Base-by-base conservation (phyloP, 2,888 invertebrate genomes). In the Hemicrepidius hirtus region DNA sequence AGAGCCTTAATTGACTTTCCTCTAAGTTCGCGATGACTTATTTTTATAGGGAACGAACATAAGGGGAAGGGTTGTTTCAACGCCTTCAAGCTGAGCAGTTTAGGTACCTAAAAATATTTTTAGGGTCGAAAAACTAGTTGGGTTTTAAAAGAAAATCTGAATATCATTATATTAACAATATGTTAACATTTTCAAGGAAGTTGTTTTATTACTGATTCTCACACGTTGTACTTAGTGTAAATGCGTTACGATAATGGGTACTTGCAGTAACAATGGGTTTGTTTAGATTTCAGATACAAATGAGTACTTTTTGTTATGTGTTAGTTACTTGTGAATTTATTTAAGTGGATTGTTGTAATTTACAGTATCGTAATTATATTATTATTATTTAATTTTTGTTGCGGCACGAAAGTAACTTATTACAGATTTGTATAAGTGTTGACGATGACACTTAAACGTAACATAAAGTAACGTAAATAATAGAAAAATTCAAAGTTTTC, bases 1-100 rank as follows among this genome's bases (percentile, higher is more conserved):
- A 21, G 35, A 5, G 28, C 10, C 59, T 55, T 68, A 68, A 68
- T 68, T 60, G 60, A 68, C 41, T 57, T 13, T 13, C 12, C 24
- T 28, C 41, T 57, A 44, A 40, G 12, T 46, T 49, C 35, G 50
- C 32, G 37, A 65, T 37, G 50, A 18, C 37, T 50, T 46, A 49
- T 50, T 50, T 50, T 50, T 50, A 18, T 46, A 6, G 12, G 1
- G 2, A n/a, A 24, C 24, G 37, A 10, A 12, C 37, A 37, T 37
- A 37, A 37, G 37, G 12, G 40, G 41, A 16, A 44, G 16, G 16
- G n/a, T 16, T 24, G 24, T 13, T 13, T 7, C 13, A 44, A 44
- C 6, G 16, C 13, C 41, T 12, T 44, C 16, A 13, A 13, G 3
- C 10, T 37, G 12, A 37, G 10, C 37, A 10, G 10, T 12, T 12